phyloP scores from a whole-genome alignment of 1,140 invertebrate species.

The Drosophila littoralis region DNA sequence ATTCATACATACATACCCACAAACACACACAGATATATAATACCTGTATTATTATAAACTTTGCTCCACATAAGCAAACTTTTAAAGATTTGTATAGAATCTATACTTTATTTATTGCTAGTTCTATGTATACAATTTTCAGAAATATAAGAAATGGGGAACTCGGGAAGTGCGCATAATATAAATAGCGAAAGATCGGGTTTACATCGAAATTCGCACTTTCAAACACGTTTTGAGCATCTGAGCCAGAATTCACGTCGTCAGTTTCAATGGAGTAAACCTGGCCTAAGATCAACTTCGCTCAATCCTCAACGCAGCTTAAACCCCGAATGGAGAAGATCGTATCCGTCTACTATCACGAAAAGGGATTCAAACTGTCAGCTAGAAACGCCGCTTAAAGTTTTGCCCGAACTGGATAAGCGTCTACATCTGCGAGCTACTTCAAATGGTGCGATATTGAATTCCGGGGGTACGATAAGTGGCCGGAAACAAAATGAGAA shows the following conservation, averaged over 20 bases:
- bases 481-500: constrained; percentile 84
- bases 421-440: constrained; percentile 88
- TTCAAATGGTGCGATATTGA: constrained; percentile 91
- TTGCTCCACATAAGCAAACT: too few species aligned
- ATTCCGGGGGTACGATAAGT: constrained; percentile 91
- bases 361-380: constrained; percentile 19
- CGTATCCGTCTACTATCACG: constrained; percentile 26
- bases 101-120: neutral
- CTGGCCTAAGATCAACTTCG: constrained; percentile 25
- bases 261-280: constrained; percentile 29
- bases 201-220: constrained; percentile 32
- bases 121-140: constrained; percentile 2
- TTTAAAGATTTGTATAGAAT: neutral
- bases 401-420: constrained; percentile 88
- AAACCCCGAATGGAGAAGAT: constrained; percentile 40
- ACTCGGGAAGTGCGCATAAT: constrained; percentile 54
- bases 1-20: too few species aligned
- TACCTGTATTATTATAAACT: too few species aligned
- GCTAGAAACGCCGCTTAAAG: constrained; percentile 85
- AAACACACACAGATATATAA: too few species aligned
- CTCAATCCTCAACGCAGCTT: constrained; percentile 13
- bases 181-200: constrained; percentile 31
- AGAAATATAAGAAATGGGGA: constrained; percentile 42
- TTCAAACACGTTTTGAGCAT: constrained; percentile 65
- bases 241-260: constrained; percentile 3